phyloP scores from a whole-genome alignment of 2,888 invertebrate species.

The Diarsia brunnea region DNA sequence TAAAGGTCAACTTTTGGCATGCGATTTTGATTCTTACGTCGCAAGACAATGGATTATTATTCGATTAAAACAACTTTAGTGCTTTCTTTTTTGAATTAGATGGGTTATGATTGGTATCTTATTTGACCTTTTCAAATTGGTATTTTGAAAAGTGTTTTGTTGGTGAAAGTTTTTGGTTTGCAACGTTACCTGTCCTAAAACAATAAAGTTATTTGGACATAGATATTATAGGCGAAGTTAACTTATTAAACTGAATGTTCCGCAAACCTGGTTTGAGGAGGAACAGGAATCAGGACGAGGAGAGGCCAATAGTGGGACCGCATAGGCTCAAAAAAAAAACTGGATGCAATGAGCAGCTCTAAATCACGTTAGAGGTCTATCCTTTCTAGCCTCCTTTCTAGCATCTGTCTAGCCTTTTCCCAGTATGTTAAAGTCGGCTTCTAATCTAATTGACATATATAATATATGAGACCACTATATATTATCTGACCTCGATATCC shows the following conservation, averaged over 20 bases:
- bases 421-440: not conserved
- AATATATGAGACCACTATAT: not conserved
- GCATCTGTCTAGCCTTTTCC: too few species aligned
- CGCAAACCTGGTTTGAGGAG: too few species aligned
- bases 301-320: too few species aligned
- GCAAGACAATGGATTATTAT: conserved; percentile 10
- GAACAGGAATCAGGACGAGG: too few species aligned
- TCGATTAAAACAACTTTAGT: not conserved
- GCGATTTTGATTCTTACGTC: not conserved
- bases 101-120: too few species aligned
- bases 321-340: not conserved
- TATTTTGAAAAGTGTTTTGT: conserved; percentile 4
- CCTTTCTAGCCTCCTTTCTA: not conserved
- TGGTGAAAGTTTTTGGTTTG: not conserved
- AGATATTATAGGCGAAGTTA: not conserved
- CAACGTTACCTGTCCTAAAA: not conserved
- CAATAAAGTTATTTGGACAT: not conserved
- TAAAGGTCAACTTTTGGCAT: conserved; percentile 11
- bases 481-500: not conserved
- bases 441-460: not conserved
- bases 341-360: too few species aligned
- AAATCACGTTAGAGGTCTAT: not conserved
- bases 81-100: conserved; percentile 19
- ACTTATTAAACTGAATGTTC: too few species aligned
- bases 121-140: conserved; percentile 18